These are phyloP conservation scores for Ctenodactylus gundi DNA, from an alignment of 2,113 vertebrate genomes.

Conservation along the genomic window DNA sequence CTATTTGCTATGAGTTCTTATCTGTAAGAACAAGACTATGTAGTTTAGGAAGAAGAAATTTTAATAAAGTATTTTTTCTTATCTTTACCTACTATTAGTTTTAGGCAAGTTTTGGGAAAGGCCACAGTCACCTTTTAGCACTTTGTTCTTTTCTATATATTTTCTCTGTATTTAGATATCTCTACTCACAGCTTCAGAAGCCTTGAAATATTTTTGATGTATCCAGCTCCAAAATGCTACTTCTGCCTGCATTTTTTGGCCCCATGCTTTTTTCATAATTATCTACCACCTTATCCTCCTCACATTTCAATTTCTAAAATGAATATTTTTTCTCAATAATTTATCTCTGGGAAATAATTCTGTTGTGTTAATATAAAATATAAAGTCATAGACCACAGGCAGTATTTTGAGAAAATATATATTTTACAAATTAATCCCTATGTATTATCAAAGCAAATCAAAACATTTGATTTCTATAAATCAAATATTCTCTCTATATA, in stretches of 20 bases:
- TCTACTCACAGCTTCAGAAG: not conserved
- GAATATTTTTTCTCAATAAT: not conserved
- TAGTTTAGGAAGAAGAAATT: not conserved
- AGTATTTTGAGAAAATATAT: not conserved
- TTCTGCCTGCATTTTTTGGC: not conserved
- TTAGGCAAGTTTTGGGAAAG: not conserved
- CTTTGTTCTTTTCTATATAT: not conserved
- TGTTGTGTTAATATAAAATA: not conserved
- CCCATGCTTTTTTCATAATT: not conserved
- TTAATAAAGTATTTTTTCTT: not conserved
- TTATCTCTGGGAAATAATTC: not conserved
- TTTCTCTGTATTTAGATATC: not conserved
- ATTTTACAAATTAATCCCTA: constrained; percentile 42
- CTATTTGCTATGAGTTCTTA: not conserved
- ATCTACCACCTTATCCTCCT: not conserved
- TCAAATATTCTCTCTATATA: not conserved
- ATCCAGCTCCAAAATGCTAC: not conserved
- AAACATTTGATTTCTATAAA: constrained; percentile 22
- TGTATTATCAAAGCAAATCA: not conserved
- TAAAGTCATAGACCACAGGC: not conserved
- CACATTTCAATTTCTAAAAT: not conserved
- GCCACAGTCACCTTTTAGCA: not conserved
- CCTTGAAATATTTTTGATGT: not conserved
- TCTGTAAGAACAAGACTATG: not conserved
- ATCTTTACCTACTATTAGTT: not conserved